Evolutionary conservation across 37 sponge, comb jelly and placozoan species (phyloP), one percentile per base, ranked within the genome.

Genomic region (Crambe crambe): DNA sequence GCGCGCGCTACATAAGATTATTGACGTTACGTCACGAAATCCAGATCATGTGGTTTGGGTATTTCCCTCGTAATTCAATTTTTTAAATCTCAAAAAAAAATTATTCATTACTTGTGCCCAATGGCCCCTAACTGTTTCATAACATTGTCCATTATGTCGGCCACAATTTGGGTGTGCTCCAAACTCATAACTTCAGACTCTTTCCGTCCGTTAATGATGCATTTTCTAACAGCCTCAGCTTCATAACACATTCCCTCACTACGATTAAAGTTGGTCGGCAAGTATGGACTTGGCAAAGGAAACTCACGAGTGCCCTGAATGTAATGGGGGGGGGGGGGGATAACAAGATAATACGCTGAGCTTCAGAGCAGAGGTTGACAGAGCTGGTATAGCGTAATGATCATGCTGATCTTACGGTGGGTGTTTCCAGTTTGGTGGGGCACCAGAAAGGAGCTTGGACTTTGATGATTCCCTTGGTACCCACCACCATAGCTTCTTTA

Each of bases 171-270:
- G 21, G 87, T 70, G n/a, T 93, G 80, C 22, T 37, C 65, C 34
- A 77, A 70, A 15, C 90, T 36, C 90, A 89, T 83, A 0, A 56
- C 36, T 0, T 78, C 86, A 38, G 80, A 78, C 76, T 93, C 90
- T 23, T 60, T 89, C 80, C 69, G 72, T 25, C 81, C 80, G 0
- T 56, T 78, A 25, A 70, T 56, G 18, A 93, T 22, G 34, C 90
- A 89, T 25, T 27, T 31, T 22, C 87, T 59, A 35, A 93, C 87
- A 38, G 86, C 90, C 39, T 83, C 85, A 0, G 90, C 94, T 42
- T 93, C 94, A 71, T 93, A 93, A 26, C 74, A 30, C 69, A 93
- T 31, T 26, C 94, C 94, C 27, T 34, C 70, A 39, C 94, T 86
- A 62, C 83, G 78, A 35, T 34, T 12, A 62, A 75, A 89, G 68